Evolutionary conservation across 2,797 vertebrate genomes (phyloP).

Genomic region (Linurgus olivaceus): DNA sequence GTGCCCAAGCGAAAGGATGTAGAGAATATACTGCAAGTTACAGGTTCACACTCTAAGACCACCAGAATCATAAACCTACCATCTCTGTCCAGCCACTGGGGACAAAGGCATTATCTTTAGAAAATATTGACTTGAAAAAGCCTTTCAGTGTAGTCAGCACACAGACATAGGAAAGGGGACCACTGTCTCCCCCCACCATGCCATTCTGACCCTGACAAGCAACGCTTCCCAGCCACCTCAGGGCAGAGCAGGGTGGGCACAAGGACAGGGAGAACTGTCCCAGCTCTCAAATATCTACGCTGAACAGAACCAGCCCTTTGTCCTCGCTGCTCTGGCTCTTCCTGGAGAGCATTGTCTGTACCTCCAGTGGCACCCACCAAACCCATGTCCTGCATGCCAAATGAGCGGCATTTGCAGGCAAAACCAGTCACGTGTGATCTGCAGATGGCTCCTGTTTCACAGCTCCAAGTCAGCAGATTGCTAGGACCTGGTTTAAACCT

Average conservation of each 20-base stretch:
- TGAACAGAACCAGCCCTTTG: neutral
- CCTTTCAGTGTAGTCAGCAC: neutral
- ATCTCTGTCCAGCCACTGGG: neutral
- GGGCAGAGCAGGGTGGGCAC: neutral
- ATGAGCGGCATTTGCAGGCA: neutral
- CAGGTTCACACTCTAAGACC: neutral
- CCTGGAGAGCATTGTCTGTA: neutral
- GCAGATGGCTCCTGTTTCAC: neutral
- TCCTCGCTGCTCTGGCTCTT: neutral
- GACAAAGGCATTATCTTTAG: neutral
- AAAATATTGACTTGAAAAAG: neutral
- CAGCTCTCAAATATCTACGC: neutral
- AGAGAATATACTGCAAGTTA: neutral
- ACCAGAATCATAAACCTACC: neutral
- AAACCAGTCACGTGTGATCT: neutral
- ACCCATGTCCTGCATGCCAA: accelerated
- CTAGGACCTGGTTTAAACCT: neutral
- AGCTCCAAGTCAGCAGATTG: neutral
- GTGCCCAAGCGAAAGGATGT: neutral
- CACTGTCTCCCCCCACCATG: neutral
- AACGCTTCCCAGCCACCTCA: neutral
- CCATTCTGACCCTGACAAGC: accelerated
- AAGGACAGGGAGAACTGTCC: accelerated
- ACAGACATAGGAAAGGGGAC: neutral
- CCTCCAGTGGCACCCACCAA: neutral